Evolutionary conservation across 2,113 vertebrate species (phyloP).

Genomic region (Paradisaea rubra): DNA sequence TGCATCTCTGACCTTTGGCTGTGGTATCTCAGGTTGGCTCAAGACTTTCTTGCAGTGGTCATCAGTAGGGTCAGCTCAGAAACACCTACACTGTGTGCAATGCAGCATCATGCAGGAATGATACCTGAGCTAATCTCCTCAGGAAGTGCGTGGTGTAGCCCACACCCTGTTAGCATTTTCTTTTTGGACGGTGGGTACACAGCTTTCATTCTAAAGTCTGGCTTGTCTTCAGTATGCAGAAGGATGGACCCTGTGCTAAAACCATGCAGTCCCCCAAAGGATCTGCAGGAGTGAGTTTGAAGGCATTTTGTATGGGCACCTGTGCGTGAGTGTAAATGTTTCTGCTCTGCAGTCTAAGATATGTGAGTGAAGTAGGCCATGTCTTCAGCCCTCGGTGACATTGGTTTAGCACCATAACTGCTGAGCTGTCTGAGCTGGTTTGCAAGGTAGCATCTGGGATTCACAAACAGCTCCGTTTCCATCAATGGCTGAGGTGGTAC

Average conservation of each 20-base stretch:
- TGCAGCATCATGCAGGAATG: accelerated
- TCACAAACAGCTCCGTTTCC: background rate
- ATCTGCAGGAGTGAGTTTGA: background rate
- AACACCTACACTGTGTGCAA: accelerated
- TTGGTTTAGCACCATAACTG: background rate
- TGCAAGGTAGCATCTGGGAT: background rate
- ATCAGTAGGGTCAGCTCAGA: background rate
- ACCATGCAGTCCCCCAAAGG: background rate
- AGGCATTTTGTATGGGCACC: background rate
- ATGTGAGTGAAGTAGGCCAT: background rate
- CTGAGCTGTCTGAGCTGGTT: background rate
- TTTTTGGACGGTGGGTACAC: background rate
- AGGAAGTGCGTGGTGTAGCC: background rate
- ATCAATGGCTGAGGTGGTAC: background rate
- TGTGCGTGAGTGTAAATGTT: background rate
- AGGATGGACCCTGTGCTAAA: background rate
- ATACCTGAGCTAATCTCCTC: background rate
- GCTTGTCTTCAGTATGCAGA: background rate
- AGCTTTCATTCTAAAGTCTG: background rate
- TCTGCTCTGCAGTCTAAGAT: background rate
- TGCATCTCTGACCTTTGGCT: background rate
- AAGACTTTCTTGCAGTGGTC: background rate
- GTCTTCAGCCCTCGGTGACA: background rate
- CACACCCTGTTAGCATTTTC: background rate
- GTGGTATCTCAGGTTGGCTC: background rate